Conservation (phyloP, 2,113 vertebrate species). For the Danionella cerebrum region DNA sequence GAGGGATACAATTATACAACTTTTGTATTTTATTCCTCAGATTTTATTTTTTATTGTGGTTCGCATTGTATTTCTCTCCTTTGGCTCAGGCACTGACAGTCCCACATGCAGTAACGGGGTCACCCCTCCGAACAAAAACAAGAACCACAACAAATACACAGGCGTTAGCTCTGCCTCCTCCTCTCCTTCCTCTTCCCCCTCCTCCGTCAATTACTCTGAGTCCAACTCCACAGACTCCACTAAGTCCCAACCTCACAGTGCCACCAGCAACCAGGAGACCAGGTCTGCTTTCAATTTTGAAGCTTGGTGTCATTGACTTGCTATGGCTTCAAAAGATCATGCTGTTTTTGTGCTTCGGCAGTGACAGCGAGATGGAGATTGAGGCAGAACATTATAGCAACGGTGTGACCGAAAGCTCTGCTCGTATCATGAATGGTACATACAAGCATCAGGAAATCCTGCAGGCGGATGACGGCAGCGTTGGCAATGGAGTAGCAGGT, state of each 20-base stretch:
- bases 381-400: constrained; percentile 94
- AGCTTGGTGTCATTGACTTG: too few relatives aligned
- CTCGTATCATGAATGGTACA: constrained; percentile 90
- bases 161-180: constrained; percentile 86
- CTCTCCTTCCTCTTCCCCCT: constrained; percentile 87
- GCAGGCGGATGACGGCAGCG: constrained; percentile 87
- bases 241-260: constrained; percentile 93
- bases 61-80: neutral
- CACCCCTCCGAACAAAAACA: constrained; percentile 79
- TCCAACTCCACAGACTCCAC: constrained; percentile 97
- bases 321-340: too few relatives aligned
- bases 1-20: too few relatives aligned
- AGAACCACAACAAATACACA: constrained; percentile 86
- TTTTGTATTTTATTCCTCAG: too few relatives aligned
- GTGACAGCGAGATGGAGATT: constrained; percentile 97
- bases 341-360: constrained; percentile 38
- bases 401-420: constrained; percentile 79
- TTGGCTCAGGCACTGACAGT: constrained; percentile 78
- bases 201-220: constrained; percentile 94
- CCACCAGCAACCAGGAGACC: constrained; percentile 95
- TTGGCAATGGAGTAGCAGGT: constrained; percentile 76
- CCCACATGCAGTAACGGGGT: constrained; percentile 95
- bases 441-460: constrained; percentile 94
- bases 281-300: constrained; percentile 69
- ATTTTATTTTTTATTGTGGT: neutral